Evolutionary conservation across 2,113 vertebrate species (phyloP).

Genomic region (Strigops habroptila): DNA sequence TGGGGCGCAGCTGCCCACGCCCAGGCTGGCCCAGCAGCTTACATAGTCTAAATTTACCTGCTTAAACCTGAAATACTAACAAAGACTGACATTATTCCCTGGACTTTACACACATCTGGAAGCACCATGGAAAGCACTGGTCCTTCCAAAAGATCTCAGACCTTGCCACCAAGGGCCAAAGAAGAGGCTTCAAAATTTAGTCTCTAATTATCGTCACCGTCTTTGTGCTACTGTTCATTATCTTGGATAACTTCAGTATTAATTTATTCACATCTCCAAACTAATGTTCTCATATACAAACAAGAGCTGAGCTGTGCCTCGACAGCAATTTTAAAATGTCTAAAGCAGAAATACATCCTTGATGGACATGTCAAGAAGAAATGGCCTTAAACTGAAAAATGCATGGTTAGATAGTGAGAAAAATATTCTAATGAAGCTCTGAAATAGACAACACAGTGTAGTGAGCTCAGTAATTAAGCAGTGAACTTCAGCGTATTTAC

Average conservation of each 20-base stretch:
- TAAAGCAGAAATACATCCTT: background rate
- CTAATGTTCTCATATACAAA: background rate
- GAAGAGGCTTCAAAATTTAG: background rate
- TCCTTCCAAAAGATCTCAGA: background rate
- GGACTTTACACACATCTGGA: background rate
- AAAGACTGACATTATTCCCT: too few relatives aligned
- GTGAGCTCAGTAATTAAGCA: background rate
- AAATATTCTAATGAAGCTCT: background rate
- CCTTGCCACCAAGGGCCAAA: background rate
- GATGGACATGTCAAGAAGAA: background rate
- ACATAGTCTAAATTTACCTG: background rate
- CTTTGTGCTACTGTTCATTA: background rate
- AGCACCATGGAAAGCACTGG: background rate
- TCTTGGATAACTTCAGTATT: background rate
- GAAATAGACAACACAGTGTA: background rate
- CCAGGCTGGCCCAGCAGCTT: background rate
- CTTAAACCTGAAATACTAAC: background rate
- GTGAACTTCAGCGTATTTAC: background rate
- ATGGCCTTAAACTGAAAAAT: background rate
- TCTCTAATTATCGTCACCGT: fast-evolving
- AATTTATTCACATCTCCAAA: background rate
- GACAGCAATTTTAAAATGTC: background rate
- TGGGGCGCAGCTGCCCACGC: too few relatives aligned
- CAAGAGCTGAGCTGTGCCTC: background rate
- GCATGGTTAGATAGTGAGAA: background rate